Evolutionary conservation across 1,140 invertebrate genomes (phyloP).

Genomic region (Drosophila orena): DNA sequence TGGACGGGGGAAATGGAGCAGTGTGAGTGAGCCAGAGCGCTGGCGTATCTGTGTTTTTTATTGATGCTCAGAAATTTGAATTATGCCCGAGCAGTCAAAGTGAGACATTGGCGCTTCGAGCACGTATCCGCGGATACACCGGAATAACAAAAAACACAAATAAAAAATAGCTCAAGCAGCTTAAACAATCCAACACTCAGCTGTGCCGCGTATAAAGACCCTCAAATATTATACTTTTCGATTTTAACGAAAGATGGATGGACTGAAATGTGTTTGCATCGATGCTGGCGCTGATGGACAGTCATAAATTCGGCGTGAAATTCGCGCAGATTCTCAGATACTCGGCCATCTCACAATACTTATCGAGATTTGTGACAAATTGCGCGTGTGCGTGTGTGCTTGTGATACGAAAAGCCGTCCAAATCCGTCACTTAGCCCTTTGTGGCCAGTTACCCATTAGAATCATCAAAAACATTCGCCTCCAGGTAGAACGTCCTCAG

Average conservation of each 20-base stretch:
- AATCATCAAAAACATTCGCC: slow-evolving; percentile 25
- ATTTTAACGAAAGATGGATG: slow-evolving; percentile 73
- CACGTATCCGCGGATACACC: slow-evolving; percentile 84
- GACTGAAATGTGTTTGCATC: slow-evolving; percentile 71
- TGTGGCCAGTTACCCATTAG: slow-evolving; percentile 50
- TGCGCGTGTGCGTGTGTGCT: slow-evolving; percentile 20
- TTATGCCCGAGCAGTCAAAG: slow-evolving; percentile 85
- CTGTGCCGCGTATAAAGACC: slow-evolving; percentile 46
- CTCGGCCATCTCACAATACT: slow-evolving; percentile 41
- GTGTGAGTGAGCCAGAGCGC: slow-evolving; percentile 28
- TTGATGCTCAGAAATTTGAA: slow-evolving; percentile 85
- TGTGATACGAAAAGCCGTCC: slow-evolving; percentile 49
- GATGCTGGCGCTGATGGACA: slow-evolving; percentile 68
- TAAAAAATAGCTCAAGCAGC: slow-evolving; percentile 1
- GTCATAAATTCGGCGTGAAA: slow-evolving; percentile 64
- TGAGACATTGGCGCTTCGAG: slow-evolving; percentile 85
- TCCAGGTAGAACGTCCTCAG: slow-evolving; percentile 24
- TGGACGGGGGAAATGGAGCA: slow-evolving; percentile 59
- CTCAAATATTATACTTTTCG: slow-evolving; percentile 18
- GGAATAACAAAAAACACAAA: slow-evolving; percentile 23
- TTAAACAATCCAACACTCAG: slow-evolving; percentile 48
- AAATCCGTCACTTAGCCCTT: slow-evolving; percentile 30
- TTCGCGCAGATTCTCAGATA: slow-evolving; percentile 48
- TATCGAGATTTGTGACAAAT: slow-evolving; percentile 48
- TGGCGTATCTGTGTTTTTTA: slow-evolving; percentile 74